phyloP scores from a whole-genome alignment of 92 coral and sea anemone species.

The Blastomussa wellsi region DNA sequence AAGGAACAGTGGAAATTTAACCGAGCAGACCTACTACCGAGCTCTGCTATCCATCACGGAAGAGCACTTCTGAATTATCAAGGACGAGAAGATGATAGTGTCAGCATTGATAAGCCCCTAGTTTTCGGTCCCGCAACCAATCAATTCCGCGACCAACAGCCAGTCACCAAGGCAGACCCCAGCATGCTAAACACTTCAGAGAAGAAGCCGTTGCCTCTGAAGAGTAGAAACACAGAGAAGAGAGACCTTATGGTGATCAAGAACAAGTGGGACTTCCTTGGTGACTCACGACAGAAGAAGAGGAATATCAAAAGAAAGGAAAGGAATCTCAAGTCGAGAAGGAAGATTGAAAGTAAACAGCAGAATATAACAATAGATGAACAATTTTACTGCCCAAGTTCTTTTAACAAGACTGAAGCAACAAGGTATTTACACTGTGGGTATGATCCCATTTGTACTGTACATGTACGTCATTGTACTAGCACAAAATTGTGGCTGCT shows the following conservation, averaged over 20 bases:
- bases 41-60: conserved; percentile 76
- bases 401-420: conserved; percentile 61
- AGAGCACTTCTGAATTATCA: conserved; percentile 92
- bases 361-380: conserved; percentile 53
- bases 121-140: conserved; percentile 54
- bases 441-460: not conserved
- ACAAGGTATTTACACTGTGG: conserved; percentile 37
- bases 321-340: conserved; percentile 37
- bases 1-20: conserved; percentile 80
- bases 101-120: conserved; percentile 55
- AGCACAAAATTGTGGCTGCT: no score
- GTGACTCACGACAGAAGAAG: conserved; percentile 50
- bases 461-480: no score
- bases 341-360: conserved; percentile 35
- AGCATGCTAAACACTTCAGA: conserved; percentile 57
- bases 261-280: conserved; percentile 77
- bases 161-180: conserved; percentile 37
- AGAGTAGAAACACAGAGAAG: conserved; percentile 50
- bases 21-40: conserved; percentile 60
- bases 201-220: conserved; percentile 14
- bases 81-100: conserved; percentile 47
- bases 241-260: conserved; percentile 79
- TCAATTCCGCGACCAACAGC: conserved; percentile 12
- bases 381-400: conserved; percentile 55
- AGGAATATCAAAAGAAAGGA: conserved; percentile 48